These are phyloP conservation scores for Drosophila nigromelanica DNA, from an alignment of 1,140 invertebrate genomes.

Conservation along the genomic window DNA sequence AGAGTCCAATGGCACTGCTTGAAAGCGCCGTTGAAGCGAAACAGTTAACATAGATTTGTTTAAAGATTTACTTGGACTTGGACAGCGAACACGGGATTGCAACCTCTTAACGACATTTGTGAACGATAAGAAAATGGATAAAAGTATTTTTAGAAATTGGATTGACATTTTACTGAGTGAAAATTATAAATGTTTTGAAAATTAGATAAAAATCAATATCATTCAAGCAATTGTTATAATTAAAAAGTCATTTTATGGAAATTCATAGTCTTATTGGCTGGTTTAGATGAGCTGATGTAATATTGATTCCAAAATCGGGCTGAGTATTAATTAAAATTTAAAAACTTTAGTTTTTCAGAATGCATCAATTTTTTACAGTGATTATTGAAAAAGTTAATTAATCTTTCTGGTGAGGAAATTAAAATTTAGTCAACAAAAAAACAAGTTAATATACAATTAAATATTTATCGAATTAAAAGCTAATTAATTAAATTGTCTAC, in stretches of 20 bases:
- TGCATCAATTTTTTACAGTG: no score
- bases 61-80: constrained; percentile 6
- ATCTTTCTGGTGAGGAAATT: no score
- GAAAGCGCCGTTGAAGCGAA: constrained; percentile 30
- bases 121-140: constrained; percentile 9
- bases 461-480: no score
- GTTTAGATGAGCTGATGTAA: neutral
- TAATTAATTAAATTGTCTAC: neutral
- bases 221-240: neutral
- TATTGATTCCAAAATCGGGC: neutral
- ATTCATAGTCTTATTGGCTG: neutral
- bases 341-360: no score
- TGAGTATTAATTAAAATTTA: no score
- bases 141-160: neutral
- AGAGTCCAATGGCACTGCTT: constrained; percentile 29
- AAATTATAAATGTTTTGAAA: neutral
- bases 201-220: neutral
- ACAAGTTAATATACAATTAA: no score
- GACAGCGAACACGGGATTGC: neutral
- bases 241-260: neutral
- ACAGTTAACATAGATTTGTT: constrained; percentile 27
- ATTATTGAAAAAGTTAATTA: no score
- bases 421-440: no score
- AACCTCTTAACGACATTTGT: neutral
- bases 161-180: no score